Conservation (phyloP, 2,888 invertebrate genomes). For the Scelioninae gen. 2 region DNA sequence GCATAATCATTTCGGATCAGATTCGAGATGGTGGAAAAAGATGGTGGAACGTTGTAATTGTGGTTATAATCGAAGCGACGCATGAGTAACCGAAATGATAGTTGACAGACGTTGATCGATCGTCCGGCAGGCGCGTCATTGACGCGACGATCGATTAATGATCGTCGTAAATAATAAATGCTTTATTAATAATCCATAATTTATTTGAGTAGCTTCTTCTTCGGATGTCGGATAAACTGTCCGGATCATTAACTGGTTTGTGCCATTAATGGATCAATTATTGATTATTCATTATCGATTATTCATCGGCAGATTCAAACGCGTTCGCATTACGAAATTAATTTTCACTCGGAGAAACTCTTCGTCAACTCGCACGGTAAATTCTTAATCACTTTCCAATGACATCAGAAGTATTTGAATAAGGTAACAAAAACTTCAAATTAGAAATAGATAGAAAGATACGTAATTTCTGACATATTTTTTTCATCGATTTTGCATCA, state of each 20-base stretch:
- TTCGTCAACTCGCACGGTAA: background rate
- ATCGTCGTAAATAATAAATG: slow-evolving; percentile 46
- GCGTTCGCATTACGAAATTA: slow-evolving; percentile 24
- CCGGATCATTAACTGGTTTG: slow-evolving; percentile 40
- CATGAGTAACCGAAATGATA: slow-evolving; percentile 7
- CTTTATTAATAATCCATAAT: slow-evolving; percentile 51
- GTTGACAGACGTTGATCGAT: slow-evolving; percentile 35
- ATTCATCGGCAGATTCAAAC: slow-evolving; percentile 8
- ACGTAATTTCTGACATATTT: too few species aligned
- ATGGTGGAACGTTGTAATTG: slow-evolving; percentile 8
- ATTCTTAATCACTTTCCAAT: too few species aligned
- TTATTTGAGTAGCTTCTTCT: slow-evolving; percentile 42
- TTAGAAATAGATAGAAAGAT: too few species aligned
- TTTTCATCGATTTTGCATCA: too few species aligned
- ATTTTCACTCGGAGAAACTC: slow-evolving; percentile 24
- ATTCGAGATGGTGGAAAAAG: background rate
- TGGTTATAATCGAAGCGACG: slow-evolving; percentile 24
- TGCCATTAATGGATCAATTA: slow-evolving; percentile 45
- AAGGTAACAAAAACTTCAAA: background rate
- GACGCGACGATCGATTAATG: slow-evolving; percentile 36
- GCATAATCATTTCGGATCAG: background rate
- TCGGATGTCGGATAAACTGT: slow-evolving; percentile 12
- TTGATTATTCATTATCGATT: slow-evolving; percentile 19
- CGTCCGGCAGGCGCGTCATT: slow-evolving; percentile 10
- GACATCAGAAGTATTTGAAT: background rate